Base-by-base conservation (phyloP, 2,888 invertebrate genomes). In the Calameuta filiformis region DNA sequence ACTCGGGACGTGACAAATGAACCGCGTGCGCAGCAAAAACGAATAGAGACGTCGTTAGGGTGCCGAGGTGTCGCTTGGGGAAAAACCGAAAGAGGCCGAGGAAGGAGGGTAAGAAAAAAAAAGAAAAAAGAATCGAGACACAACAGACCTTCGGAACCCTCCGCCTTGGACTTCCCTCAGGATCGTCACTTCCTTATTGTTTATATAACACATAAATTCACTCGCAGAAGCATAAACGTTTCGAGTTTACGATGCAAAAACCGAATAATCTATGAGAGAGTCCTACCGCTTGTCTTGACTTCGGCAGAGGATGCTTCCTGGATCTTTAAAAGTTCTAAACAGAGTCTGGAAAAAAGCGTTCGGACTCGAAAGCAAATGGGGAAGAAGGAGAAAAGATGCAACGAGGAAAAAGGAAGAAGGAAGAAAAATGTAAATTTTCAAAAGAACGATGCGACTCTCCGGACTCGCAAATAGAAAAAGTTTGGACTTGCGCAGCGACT, bases 141-240 rank as follows among this genome's bases (percentile, higher is more conserved):
- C 30, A 69, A 69, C 69, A 69, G 69, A 69, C 12, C 30, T 12
- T 12, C 30, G 69, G 33, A n/a, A n/a, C 30, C 30, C 30, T 33
- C 33, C 69, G 30, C 4, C 30, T 33, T 30, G 12, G 15, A 56
- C 31, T 35, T 23, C 31, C 73, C 68, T 35, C 68, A 30, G 23
- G n/a, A 68, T 73, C 73, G 56, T 74, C 76, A 83, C 82, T 87
- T 87, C 86, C 86, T 87, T 84, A 85, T 85, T 85, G 85, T 85
- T 84, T 84, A 83, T 82, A 83, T 83, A 82, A 83, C 79, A 82
- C 81, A 87, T 87, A 87, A 87, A 86, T 86, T 81, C 77, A 73
- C 35, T 37, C 40, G 56, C 73, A 75, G 37, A 81, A 80, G 80
- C 75, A 81, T 80, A 81, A 76, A 80, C 82, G 83, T 84, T 82